Conservation (phyloP, 2,888 invertebrate species). For the Epistrophe eligans region DNA sequence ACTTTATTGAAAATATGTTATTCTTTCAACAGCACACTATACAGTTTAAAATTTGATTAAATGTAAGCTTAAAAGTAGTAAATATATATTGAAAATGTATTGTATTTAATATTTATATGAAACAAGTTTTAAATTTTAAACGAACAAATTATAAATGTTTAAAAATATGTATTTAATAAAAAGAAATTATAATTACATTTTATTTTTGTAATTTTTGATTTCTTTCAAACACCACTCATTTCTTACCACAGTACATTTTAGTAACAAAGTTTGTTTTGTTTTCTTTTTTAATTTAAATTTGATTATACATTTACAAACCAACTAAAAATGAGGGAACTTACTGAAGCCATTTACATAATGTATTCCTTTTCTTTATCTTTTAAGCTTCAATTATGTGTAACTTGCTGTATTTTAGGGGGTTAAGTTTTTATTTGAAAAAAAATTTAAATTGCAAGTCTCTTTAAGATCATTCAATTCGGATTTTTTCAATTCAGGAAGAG, state of each 20-base stretch:
- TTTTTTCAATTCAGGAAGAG: no score
- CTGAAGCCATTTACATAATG: neutral
- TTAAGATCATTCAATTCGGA: no score
- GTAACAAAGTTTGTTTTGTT: slow-evolving; percentile 8
- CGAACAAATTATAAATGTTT: slow-evolving; percentile 33
- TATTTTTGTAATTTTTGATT: slow-evolving; percentile 18
- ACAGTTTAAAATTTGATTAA: slow-evolving; percentile 54
- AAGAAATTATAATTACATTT: slow-evolving; percentile 18
- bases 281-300: slow-evolving; percentile 23
- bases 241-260: slow-evolving; percentile 54
- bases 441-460: no score
- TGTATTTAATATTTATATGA: slow-evolving; percentile 54
- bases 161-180: slow-evolving; percentile 44
- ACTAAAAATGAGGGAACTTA: slow-evolving; percentile 65
- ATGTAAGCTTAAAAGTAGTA: slow-evolving; percentile 73
- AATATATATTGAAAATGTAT: slow-evolving; percentile 74
- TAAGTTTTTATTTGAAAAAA: no score
- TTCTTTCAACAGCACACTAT: slow-evolving; percentile 57
- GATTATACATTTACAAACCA: slow-evolving; percentile 50
- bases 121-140: slow-evolving; percentile 60
- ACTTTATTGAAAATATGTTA: slow-evolving; percentile 38
- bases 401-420: neutral
- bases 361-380: slow-evolving; percentile 1
- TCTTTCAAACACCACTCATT: slow-evolving; percentile 45
- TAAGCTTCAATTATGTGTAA: slow-evolving; percentile 5